phyloP scores from a whole-genome alignment of 2,888 invertebrate species.

The Dorcus hopei region DNA sequence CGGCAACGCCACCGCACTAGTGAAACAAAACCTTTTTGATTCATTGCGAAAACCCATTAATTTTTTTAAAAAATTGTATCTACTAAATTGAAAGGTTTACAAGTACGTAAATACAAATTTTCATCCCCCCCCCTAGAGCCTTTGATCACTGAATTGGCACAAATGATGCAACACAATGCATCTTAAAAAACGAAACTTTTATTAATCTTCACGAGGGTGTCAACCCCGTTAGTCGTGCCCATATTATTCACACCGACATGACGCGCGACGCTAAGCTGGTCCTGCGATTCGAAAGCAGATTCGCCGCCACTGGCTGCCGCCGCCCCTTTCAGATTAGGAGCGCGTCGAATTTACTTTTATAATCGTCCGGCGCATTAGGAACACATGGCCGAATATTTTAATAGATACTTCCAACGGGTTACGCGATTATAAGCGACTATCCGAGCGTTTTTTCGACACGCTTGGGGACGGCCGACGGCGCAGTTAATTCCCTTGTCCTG shows the following conservation, averaged over 20 bases:
- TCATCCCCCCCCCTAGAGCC: no score
- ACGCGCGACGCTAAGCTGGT: slow-evolving; percentile 1
- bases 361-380: slow-evolving; percentile 34
- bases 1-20: no score
- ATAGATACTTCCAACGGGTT: slow-evolving; percentile 13
- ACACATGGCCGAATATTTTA: slow-evolving; percentile 32
- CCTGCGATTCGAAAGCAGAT: slow-evolving; percentile 8
- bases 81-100: no score
- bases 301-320: slow-evolving; percentile 18
- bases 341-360: slow-evolving; percentile 36
- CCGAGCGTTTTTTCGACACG: background rate
- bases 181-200: background rate
- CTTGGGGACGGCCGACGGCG: background rate
- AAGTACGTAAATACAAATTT: no score
- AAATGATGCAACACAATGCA: background rate
- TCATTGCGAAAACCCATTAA: no score
- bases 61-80: no score
- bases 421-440: background rate
- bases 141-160: background rate
- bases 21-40: no score
- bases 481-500: no score
- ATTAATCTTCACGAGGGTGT: no score
- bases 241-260: no score
- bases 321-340: slow-evolving; percentile 31
- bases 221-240: no score